phyloP scores from a whole-genome alignment of 2,888 invertebrate genomes.

The Drymonia ruficornis region DNA sequence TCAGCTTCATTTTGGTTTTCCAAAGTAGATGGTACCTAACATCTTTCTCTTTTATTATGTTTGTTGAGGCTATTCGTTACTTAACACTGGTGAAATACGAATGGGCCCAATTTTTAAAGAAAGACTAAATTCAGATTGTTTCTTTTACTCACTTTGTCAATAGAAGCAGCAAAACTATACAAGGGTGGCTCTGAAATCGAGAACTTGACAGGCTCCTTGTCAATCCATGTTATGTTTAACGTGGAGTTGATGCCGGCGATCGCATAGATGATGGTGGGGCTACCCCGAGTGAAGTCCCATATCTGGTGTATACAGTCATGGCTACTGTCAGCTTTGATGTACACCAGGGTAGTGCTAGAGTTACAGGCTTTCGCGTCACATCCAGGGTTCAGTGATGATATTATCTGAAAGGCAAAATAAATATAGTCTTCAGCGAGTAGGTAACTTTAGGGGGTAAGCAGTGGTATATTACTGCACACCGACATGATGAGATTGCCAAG shows the following conservation, averaged over 20 bases:
- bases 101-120: too few species aligned
- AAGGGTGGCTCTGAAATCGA: constrained; percentile 69
- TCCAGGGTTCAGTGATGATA: constrained; percentile 63
- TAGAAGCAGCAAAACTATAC: constrained; percentile 85
- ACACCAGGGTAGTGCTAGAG: constrained; percentile 67
- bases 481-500: too few species aligned
- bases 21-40: too few species aligned
- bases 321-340: constrained; percentile 82
- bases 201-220: constrained; percentile 59
- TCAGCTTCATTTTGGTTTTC: too few species aligned
- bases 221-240: constrained; percentile 79
- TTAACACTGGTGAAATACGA: too few species aligned
- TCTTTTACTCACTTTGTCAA: constrained; percentile 82
- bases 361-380: constrained; percentile 59
- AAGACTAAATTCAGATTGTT: background rate
- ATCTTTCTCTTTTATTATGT: too few species aligned
- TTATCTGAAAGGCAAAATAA: constrained; percentile 53
- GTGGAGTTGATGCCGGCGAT: constrained; percentile 74
- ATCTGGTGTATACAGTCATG: constrained; percentile 87
- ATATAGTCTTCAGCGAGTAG: too few species aligned
- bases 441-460: too few species aligned
- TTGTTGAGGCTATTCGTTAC: too few species aligned
- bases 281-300: constrained; percentile 86
- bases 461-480: too few species aligned
- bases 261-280: constrained; percentile 84